phyloP scores from a whole-genome alignment of 2,797 vertebrate species.

The Natrix natrix region DNA sequence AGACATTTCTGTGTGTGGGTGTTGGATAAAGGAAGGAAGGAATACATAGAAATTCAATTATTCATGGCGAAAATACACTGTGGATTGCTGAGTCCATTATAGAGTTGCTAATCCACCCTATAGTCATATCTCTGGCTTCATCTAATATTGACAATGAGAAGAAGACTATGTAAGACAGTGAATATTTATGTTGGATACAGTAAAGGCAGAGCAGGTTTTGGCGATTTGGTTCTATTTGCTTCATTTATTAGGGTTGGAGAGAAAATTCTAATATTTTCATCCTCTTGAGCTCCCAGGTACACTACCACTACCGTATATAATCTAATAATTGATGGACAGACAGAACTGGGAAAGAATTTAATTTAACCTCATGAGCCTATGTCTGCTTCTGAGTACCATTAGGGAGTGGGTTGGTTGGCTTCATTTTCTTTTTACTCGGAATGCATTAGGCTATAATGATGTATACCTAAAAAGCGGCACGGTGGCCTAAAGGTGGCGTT shows the following conservation, averaged over 20 bases:
- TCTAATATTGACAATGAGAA: background rate
- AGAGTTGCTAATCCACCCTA: background rate
- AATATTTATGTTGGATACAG: background rate
- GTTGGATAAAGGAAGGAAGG: background rate
- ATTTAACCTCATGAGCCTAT: background rate
- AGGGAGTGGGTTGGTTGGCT: too few species aligned
- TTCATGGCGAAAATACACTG: background rate
- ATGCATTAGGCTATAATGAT: background rate
- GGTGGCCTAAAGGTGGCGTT: background rate
- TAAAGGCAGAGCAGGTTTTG: background rate
- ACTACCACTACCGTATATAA: background rate
- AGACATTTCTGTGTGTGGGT: background rate
- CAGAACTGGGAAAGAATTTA: background rate
- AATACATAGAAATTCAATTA: background rate
- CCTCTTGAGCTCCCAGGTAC: background rate
- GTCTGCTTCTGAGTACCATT: background rate
- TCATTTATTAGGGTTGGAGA: background rate
- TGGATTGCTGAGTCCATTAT: background rate
- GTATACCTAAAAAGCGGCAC: background rate
- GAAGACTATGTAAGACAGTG: background rate
- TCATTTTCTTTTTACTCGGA: background rate
- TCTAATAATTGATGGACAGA: background rate
- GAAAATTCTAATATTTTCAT: background rate
- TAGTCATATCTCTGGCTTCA: background rate
- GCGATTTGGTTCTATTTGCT: background rate